Conservation (phyloP, 2,797 vertebrate genomes). For the Lophotriccus pileatus region DNA sequence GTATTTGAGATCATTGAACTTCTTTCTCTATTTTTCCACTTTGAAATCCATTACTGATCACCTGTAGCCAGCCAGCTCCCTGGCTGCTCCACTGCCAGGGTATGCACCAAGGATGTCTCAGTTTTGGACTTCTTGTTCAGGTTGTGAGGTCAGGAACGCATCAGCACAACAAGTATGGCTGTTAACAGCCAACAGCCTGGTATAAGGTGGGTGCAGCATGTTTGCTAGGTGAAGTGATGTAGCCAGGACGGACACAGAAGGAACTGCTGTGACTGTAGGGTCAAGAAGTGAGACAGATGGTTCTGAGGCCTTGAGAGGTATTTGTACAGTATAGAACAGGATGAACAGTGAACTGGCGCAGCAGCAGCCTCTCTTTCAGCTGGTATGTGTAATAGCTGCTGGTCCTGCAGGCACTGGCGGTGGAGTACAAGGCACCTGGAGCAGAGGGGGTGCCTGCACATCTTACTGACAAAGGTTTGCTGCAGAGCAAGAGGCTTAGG, state of each 20-base stretch:
- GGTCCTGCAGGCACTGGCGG: neutral
- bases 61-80: neutral
- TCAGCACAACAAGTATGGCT: neutral
- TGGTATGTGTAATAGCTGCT: neutral
- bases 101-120: neutral
- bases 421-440: neutral
- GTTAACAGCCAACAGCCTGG: neutral
- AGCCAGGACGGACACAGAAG: neutral
- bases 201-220: neutral
- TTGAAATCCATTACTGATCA: neutral
- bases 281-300: neutral
- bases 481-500: neutral
- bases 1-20: neutral
- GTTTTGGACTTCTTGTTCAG: neutral
- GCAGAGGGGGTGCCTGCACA: neutral
- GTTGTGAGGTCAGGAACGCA: neutral
- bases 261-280: neutral
- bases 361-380: neutral
- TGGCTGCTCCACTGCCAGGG: rapidly evolving
- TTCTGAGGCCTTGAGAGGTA: neutral
- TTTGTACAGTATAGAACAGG: neutral
- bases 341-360: neutral
- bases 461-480: neutral
- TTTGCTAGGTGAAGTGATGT: neutral
- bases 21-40: neutral